Evolutionary conservation across 2,113 vertebrate genomes (phyloP), one percentile per base, ranked within the genome.

Genomic region (Naja naja): DNA sequence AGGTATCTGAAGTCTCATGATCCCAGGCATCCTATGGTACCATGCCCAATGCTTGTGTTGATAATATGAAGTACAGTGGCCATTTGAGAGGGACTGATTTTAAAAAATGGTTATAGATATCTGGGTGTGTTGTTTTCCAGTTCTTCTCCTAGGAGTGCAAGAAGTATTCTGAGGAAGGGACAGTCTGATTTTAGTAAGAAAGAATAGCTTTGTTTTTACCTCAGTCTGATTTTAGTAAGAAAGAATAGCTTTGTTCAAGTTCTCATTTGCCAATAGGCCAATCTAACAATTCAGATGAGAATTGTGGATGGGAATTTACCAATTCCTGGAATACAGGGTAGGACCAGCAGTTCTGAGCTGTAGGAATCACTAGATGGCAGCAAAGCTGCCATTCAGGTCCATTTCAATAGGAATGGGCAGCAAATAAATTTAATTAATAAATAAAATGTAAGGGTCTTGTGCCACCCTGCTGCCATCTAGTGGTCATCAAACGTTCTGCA

Each of bases 1-100:
- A 49, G 98, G 98, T 98, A 93, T 90, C 8, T 20, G n/a, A 54
- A 18, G 39, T 7, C 5, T 58, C 5, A 2, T 43, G 69, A 81
- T 39, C 69, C 69, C 34, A 22, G 69, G 34, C 16, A 20, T 20
- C 69, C 6, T 74, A 8, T 7, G 6, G 34, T 39, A 20, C 16
- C 69, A 81, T 81, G 69, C 39, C 69, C 69, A 81, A 39, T 39
- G n/a, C 6, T 74, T 74, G 5, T 81, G 16, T 81, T 81, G 69
- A 20, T 39, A 43, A 25, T 10, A 20, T 54, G 30, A 53, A 30
- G 30, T 1, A 22, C 3, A 22, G 52, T 10, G 12, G 30, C 34
- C 30, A 6, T 87, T n/a, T 7, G 5, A 12, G 22, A 20, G 7
- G 69, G n/a, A 18, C 18, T 81, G 69, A 2, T n/a, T 81, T 81